phyloP scores from a whole-genome alignment of 2,797 vertebrate genomes.

The Paramormyrops hopkinsi region DNA sequence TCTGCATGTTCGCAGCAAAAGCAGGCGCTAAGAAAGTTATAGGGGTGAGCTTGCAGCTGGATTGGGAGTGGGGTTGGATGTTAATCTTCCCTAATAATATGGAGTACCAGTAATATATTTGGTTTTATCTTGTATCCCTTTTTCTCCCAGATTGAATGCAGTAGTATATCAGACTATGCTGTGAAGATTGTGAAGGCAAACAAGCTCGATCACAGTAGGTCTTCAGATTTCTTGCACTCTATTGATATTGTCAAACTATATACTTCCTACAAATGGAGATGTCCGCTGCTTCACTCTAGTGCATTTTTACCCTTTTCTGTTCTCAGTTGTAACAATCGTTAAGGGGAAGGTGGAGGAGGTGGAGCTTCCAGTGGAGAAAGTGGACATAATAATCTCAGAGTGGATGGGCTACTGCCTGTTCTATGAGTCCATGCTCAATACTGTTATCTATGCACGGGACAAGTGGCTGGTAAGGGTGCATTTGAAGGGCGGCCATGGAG shows the following conservation, averaged over 20 bases:
- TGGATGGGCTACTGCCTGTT: constrained; percentile 97
- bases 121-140: neutral
- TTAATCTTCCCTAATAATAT: neutral
- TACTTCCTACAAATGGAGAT: neutral
- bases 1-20: constrained; percentile 95
- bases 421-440: constrained; percentile 92
- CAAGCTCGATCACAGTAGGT: constrained; percentile 82
- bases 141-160: constrained; percentile 77
- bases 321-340: constrained; percentile 83
- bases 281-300: neutral
- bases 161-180: constrained; percentile 89
- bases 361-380: constrained; percentile 79
- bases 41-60: constrained; percentile 61
- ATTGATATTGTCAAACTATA: neutral
- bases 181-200: constrained; percentile 92
- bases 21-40: constrained; percentile 87
- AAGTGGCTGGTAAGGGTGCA: constrained; percentile 80
- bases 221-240: neutral
- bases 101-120: neutral
- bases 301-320: neutral
- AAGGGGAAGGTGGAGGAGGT: constrained; percentile 94
- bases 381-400: constrained; percentile 90
- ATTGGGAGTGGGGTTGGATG: neutral
- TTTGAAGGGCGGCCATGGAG: neutral
- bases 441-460: constrained; percentile 83